These are phyloP conservation scores for Alcis repandata DNA, from an alignment of 2,888 invertebrate genomes.

Conservation along the genomic window DNA sequence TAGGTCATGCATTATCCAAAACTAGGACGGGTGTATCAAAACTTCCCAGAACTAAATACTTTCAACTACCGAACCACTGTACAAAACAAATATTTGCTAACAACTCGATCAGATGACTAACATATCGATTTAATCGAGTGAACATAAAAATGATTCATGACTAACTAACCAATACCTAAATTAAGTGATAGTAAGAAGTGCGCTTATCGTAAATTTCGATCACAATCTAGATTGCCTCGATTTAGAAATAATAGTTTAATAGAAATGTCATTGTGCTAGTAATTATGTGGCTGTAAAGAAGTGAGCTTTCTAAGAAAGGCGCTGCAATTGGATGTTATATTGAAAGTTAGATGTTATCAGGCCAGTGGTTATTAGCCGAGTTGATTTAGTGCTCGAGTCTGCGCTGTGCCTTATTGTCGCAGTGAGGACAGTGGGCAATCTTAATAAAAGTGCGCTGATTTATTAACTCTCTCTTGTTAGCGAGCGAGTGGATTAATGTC, in stretches of 20 bases:
- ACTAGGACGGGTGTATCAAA: slow-evolving; percentile 7
- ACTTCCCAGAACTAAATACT: slow-evolving; percentile 9
- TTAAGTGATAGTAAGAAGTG: slow-evolving; percentile 41
- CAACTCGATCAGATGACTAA: slow-evolving; percentile 22
- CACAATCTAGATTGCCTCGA: slow-evolving; percentile 60
- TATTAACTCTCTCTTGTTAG: slow-evolving; percentile 10
- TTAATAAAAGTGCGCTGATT: slow-evolving; percentile 5
- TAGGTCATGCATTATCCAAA: not conserved
- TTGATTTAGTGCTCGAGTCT: slow-evolving; percentile 75
- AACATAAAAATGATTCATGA: slow-evolving; percentile 30
- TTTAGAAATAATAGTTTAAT: slow-evolving; percentile 66
- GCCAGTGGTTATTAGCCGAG: slow-evolving; percentile 78
- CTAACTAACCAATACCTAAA: slow-evolving; percentile 25
- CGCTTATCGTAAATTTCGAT: slow-evolving; percentile 51
- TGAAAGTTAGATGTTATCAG: slow-evolving; percentile 83
- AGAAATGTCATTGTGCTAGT: slow-evolving; percentile 75
- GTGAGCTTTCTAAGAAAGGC: slow-evolving; percentile 78
- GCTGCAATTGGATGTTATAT: slow-evolving; percentile 81
- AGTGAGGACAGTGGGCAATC: slow-evolving; percentile 19
- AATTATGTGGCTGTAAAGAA: slow-evolving; percentile 78
- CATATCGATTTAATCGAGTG: slow-evolving; percentile 24
- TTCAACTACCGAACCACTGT: slow-evolving; percentile 8
- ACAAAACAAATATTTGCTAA: slow-evolving; percentile 19
- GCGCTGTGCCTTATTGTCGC: slow-evolving; percentile 52
- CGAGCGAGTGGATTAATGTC: not conserved